These are phyloP conservation scores for Odontamblyopus rebecca DNA, from an alignment of 2,797 vertebrate genomes.

Conservation along the genomic window DNA sequence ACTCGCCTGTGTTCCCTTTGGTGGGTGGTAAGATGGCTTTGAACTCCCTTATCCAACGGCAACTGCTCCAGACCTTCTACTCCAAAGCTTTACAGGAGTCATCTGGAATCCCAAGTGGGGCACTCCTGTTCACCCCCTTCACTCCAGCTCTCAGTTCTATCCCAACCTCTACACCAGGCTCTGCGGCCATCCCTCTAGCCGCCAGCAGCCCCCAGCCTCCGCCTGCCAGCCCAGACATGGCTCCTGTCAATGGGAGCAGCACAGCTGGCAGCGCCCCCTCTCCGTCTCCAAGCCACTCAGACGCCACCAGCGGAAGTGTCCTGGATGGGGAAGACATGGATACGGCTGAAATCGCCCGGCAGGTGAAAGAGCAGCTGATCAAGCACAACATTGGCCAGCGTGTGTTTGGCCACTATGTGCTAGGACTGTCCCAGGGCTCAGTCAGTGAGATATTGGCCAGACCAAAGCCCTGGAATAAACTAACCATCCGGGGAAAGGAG, in stretches of 20 bases:
- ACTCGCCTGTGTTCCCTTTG: conserved; percentile 92
- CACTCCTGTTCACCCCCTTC: conserved; percentile 92
- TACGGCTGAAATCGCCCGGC: conserved; percentile 94
- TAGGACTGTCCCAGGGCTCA: conserved; percentile 95
- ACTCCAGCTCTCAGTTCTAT: conserved; percentile 93
- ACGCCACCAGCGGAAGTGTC: conserved; percentile 84
- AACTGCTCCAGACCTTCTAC: conserved; percentile 98
- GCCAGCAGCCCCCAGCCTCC: conserved; percentile 83
- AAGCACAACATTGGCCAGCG: conserved; percentile 99
- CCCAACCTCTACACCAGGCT: conserved; percentile 87
- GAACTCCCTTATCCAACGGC: conserved; percentile 95
- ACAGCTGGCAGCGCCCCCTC: conserved; percentile 86
- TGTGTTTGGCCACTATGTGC: conserved; percentile 95
- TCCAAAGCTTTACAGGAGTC: conserved; percentile 96
- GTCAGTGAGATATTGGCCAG: conserved; percentile 96
- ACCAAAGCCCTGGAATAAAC: conserved; percentile 96
- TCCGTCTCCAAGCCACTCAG: conserved; percentile 92
- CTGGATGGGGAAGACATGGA: conserved; percentile 95
- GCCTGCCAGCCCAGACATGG: conserved; percentile 83
- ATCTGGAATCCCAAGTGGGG: conserved; percentile 80
- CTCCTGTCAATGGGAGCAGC: conserved; percentile 72
- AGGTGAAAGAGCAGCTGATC: conserved; percentile 98
- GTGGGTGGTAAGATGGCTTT: conserved; percentile 96
- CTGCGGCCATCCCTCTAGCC: conserved; percentile 80
- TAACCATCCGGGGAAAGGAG: conserved; percentile 95